phyloP scores from a whole-genome alignment of 2,888 invertebrate species.

The Nasonia oneida region DNA sequence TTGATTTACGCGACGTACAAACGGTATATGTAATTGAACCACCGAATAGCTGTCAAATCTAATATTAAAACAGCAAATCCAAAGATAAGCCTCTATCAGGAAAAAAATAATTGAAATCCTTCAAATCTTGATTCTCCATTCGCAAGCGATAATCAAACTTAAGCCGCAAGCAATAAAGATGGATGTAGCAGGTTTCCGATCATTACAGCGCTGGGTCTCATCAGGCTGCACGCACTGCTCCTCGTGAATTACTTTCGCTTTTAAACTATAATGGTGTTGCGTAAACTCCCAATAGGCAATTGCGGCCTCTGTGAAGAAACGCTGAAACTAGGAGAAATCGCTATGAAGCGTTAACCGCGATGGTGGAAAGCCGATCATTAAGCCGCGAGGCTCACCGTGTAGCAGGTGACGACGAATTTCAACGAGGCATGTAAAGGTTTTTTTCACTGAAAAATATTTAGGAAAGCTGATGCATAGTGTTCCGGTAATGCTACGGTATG shows the following conservation, averaged over 20 bases:
- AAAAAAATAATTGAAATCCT: too few relatives aligned
- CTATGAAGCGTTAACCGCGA: neutral
- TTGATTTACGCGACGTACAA: too few relatives aligned
- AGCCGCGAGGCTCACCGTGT: neutral
- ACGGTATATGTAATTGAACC: too few relatives aligned
- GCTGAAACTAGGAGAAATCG: conserved; percentile 32
- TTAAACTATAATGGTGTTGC: conserved; percentile 10
- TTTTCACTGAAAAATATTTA: neutral
- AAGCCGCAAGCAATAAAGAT: neutral
- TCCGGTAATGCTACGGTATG: too few relatives aligned
- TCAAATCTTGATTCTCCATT: too few relatives aligned
- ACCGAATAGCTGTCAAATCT: too few relatives aligned
- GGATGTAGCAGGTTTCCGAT: neutral
- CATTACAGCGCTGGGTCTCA: neutral
- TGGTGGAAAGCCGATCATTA: neutral
- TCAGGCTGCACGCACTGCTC: neutral
- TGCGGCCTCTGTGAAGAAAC: conserved; percentile 13
- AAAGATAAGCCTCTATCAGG: too few relatives aligned
- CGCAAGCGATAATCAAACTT: too few relatives aligned
- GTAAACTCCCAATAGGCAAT: neutral
- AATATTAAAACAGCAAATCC: too few relatives aligned
- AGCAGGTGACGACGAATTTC: conserved; percentile 8
- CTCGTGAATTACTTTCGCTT: conserved; percentile 29
- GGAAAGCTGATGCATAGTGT: too few relatives aligned
- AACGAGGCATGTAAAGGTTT: neutral